Evolutionary conservation across 1,140 invertebrate genomes (phyloP).

Genomic region (Hydropsyche tenuis): DNA sequence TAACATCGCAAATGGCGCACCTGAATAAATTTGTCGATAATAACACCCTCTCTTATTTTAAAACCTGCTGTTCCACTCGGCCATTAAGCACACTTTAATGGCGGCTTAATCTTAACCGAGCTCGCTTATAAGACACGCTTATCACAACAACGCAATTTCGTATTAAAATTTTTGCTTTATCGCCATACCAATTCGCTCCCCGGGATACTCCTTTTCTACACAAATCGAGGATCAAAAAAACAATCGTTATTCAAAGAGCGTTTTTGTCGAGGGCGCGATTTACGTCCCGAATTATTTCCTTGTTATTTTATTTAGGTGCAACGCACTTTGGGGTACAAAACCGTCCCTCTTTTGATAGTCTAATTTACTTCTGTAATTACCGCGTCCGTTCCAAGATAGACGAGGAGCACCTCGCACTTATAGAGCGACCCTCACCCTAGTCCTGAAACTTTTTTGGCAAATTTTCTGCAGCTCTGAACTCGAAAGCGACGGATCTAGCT

Average conservation of each 20-base stretch:
- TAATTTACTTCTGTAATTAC: conserved; percentile 51
- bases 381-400: conserved; percentile 29
- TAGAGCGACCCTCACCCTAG: not conserved
- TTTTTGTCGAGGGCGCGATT: conserved; percentile 52
- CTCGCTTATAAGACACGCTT: not conserved
- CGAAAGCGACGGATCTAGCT: conserved; percentile 26
- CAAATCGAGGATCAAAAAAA: too few relatives aligned
- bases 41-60: conserved; percentile 39
- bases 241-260: conserved; percentile 64
- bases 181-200: not conserved
- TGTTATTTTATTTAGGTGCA: conserved; percentile 62
- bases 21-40: conserved; percentile 48
- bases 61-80: conserved; percentile 23
- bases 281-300: conserved; percentile 63
- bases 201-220: too few relatives aligned
- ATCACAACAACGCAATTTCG: conserved; percentile 10
- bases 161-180: conserved; percentile 1
- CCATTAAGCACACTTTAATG: conserved; percentile 22
- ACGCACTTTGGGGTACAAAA: conserved; percentile 29
- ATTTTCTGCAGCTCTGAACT: conserved; percentile 41
- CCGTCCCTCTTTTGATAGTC: conserved; percentile 45
- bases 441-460: conserved; percentile 36
- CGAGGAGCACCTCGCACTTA: not conserved
- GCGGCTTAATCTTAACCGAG: conserved; percentile 20
- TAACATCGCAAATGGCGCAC: conserved; percentile 6